Evolutionary conservation across 2,888 invertebrate genomes (phyloP).

Genomic region (Chloroclysta siterata): DNA sequence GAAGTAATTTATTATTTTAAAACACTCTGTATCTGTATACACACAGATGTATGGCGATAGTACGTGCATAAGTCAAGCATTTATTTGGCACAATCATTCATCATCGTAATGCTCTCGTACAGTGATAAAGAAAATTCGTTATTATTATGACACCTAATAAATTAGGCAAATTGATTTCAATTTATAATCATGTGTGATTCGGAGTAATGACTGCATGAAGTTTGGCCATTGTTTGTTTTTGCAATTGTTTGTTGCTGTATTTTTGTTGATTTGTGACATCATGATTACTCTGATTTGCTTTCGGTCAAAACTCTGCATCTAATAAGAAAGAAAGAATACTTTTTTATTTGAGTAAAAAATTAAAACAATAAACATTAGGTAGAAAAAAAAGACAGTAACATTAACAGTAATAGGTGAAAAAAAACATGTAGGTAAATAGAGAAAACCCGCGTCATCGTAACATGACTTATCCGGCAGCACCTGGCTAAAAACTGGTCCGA

Average conservation of each 20-base stretch:
- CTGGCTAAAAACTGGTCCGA: no score
- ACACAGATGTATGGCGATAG: slow-evolving; percentile 20
- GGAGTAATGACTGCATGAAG: slow-evolving; percentile 12
- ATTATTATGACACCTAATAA: slow-evolving; percentile 71
- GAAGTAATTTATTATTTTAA: background rate
- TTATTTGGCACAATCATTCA: slow-evolving; percentile 67
- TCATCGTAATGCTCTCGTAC: slow-evolving; percentile 69
- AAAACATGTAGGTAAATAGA: no score
- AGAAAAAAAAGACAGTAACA: no score
- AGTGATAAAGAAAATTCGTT: slow-evolving; percentile 68
- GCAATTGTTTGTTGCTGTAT: background rate
- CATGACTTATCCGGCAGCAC: no score
- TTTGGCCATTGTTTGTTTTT: slow-evolving; percentile 10
- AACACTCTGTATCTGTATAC: slow-evolving; percentile 22
- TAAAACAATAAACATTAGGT: no score
- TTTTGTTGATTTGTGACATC: background rate
- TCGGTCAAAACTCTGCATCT: no score
- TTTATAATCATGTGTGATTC: slow-evolving; percentile 33
- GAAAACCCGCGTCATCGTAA: no score
- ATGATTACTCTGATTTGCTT: no score
- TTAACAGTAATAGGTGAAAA: no score
- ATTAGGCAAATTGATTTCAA: slow-evolving; percentile 60
- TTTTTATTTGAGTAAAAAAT: no score
- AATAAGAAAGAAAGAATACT: no score
- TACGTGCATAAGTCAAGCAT: slow-evolving; percentile 48